Evolutionary conservation across 2,797 vertebrate species (phyloP).

Genomic region (Lycodopsis pacificus): DNA sequence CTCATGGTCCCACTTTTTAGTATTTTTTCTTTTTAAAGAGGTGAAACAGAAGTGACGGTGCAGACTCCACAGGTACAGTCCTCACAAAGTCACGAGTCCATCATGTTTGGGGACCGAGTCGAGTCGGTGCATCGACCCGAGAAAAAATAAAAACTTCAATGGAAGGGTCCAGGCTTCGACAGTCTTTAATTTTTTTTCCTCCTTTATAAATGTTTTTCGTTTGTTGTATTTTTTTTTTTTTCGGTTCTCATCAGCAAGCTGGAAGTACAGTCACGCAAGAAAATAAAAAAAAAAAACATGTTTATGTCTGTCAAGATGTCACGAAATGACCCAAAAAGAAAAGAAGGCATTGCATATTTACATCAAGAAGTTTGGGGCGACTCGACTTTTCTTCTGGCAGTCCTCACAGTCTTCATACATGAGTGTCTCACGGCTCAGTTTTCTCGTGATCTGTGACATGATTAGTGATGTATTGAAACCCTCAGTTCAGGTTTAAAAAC

Average conservation of each 20-base stretch:
- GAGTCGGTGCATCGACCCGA: slow-evolving; percentile 15
- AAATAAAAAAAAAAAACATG: slow-evolving; percentile 20
- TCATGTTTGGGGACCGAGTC: slow-evolving; percentile 19
- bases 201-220: slow-evolving; percentile 14
- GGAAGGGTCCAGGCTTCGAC: slow-evolving; percentile 47
- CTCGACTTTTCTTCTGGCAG: slow-evolving; percentile 39
- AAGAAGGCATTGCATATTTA: slow-evolving; percentile 83
- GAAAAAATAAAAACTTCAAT: neutral
- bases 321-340: slow-evolving; percentile 22
- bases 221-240: slow-evolving; percentile 38
- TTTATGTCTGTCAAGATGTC: slow-evolving; percentile 58
- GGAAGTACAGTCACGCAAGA: slow-evolving; percentile 60
- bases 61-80: slow-evolving; percentile 57
- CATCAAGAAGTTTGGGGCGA: slow-evolving; percentile 67
- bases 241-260: slow-evolving; percentile 59
- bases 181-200: neutral
- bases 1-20: slow-evolving; percentile 47
- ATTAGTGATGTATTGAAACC: slow-evolving; percentile 61
- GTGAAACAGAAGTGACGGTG: slow-evolving; percentile 46
- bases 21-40: slow-evolving; percentile 12
- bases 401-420: slow-evolving; percentile 66
- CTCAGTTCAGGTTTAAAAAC: slow-evolving; percentile 38
- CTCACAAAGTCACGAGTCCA: slow-evolving; percentile 23
- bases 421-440: slow-evolving; percentile 80
- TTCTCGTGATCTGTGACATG: slow-evolving; percentile 68